Percentiles rank a stretch among this genome's conserved stretches.
phyloP scores from a whole-genome alignment of 2,797 vertebrate species.

The Dromococcyx pavoninus region DNA sequence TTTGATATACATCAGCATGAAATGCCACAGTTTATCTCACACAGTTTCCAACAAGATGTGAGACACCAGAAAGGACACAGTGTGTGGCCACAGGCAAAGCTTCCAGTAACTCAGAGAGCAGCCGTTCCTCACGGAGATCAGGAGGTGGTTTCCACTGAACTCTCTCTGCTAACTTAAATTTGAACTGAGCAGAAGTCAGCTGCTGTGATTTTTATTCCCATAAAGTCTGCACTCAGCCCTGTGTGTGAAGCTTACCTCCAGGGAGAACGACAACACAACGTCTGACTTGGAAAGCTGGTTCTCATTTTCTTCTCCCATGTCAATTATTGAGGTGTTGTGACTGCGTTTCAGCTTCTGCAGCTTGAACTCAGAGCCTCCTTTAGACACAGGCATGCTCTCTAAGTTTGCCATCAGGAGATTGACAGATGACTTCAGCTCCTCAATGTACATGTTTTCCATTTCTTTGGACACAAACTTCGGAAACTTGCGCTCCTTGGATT shows the following conservation, averaged over 20 bases:
- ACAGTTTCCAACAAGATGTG: not conserved
- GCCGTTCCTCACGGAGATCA: not conserved
- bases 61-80: not conserved
- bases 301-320: constrained; percentile 98
- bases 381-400: constrained; percentile 98
- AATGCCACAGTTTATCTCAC: not conserved
- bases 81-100: not conserved
- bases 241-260: constrained; percentile 84
- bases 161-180: not conserved
- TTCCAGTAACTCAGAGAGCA: not conserved
- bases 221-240: not conserved
- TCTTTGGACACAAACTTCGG: constrained; percentile 93
- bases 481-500: constrained; percentile 89
- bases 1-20: not conserved
- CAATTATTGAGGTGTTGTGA: constrained; percentile 98
- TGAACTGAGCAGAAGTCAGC: not conserved
- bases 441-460: constrained; percentile 98
- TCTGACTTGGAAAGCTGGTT: constrained; percentile 98
- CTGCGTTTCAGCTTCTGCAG: constrained; percentile 97
- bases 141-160: not conserved
- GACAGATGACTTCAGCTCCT: constrained; percentile 95
- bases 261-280: constrained; percentile 92
- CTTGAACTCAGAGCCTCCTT: constrained; percentile 96
- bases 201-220: not conserved
- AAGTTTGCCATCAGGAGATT: constrained; percentile 98